Evolutionary conservation across 2,888 invertebrate genomes (phyloP), one percentile per base, ranked within the genome.

Genomic region (Rotaria sp.): DNA sequence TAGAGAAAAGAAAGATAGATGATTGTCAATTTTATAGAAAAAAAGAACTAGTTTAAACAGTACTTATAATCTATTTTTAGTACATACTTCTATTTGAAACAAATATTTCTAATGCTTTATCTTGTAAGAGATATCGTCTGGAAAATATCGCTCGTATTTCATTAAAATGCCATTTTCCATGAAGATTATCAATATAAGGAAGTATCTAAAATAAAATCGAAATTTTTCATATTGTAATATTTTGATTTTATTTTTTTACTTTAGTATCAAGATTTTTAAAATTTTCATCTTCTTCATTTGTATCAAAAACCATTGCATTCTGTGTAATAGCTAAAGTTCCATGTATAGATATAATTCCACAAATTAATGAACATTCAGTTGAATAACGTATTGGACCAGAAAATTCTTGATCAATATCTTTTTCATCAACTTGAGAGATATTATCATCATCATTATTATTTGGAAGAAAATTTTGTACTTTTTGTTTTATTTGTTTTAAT

Each of bases 161-260:
- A 89, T 96, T 96, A 93, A 99, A 98, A 93, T 97, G 97, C 99
- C 99, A 99, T 92, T 98, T 96, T 87, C 98, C 98, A 92, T 99
- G 98, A 84, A 97, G 94, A 91, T 97, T 96, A 91, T 99, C 99
- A 92, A 98, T 97, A 92, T 98, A 99, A 90, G 96, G 96, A 89
- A 99, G 92, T 86, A 96, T 45, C 80, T 80, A 80, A 45, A 45
- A 26, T 1, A 1, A 24, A 26, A 45, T 3, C 1, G 13, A 11
- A 0, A 26, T 26, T 45, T 24, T 26, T 0, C 10, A 21, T 24
- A 26, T 26, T 45, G n/a, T 8, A 74, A 85, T 67, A n/a, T 26
- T 48, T 7, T 48, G 45, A 45, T 45, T 50, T 15, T 10, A 50
- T 74, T 10, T 11, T 30, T 18, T 84, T 84, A 86, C 85, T 84